Conservation (phyloP, 2,888 invertebrate species). For the Arge pagana region DNA sequence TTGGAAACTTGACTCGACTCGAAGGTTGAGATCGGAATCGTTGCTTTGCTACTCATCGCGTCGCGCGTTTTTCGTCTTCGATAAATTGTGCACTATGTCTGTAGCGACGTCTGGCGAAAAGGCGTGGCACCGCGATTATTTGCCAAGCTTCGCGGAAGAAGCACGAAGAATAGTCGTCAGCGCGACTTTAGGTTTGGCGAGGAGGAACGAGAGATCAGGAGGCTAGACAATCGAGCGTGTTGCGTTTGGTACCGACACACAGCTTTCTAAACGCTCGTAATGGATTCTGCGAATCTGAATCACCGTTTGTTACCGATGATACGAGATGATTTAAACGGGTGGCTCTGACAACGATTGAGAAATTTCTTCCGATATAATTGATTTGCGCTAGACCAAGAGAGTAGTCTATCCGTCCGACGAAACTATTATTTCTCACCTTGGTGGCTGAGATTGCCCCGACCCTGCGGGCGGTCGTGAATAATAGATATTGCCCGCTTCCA, state of each 20-base stretch:
- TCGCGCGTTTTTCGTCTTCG: too few relatives aligned
- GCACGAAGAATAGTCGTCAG: too few relatives aligned
- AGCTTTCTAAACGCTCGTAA: conserved; percentile 32
- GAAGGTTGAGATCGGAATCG: too few relatives aligned
- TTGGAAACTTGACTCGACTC: too few relatives aligned
- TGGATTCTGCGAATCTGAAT: conserved; percentile 38
- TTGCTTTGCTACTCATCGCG: too few relatives aligned
- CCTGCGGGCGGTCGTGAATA: conserved; percentile 19
- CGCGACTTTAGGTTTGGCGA: too few relatives aligned
- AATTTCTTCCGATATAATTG: conserved; percentile 16
- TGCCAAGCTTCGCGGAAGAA: too few relatives aligned
- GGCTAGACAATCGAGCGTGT: conserved; percentile 24
- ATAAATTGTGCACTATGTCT: too few relatives aligned
- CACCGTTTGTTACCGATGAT: conserved; percentile 20
- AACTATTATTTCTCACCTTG: conserved; percentile 17
- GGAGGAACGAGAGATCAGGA: too few relatives aligned
- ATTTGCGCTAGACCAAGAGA: conserved; percentile 11
- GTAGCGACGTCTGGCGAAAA: too few relatives aligned
- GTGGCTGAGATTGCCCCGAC: conserved; percentile 8
- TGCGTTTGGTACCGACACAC: conserved; percentile 26
- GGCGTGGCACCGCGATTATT: too few relatives aligned
- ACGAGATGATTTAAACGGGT: conserved; percentile 15
- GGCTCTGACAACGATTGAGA: conserved; percentile 10
- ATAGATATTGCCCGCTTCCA: conserved; percentile 7
- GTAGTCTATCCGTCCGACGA: background rate